Evolutionary conservation across 2,113 vertebrate genomes (phyloP).

Genomic region (Poeciliopsis prolifica): DNA sequence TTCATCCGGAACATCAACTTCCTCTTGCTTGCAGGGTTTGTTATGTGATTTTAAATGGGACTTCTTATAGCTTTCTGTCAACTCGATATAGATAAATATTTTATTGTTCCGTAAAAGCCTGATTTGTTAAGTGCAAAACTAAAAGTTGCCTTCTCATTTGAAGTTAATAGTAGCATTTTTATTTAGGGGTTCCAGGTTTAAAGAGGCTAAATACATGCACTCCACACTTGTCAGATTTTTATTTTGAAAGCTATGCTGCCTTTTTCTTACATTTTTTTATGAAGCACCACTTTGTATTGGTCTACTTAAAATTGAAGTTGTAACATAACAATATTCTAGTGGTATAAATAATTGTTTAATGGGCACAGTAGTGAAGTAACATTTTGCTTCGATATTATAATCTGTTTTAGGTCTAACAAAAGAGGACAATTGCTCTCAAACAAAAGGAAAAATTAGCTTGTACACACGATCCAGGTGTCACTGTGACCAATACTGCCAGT

Average conservation of each 20-base stretch:
- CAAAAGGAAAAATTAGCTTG: constrained; percentile 1
- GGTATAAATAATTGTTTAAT: no score
- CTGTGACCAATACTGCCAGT: constrained; percentile 14
- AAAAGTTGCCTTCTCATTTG: no score
- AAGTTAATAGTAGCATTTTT: not conserved
- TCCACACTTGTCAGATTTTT: not conserved
- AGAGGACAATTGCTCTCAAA: not conserved
- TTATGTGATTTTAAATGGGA: no score
- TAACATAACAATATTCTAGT: no score
- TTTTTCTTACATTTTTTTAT: not conserved
- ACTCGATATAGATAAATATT: not conserved
- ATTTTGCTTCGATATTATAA: constrained; percentile 25
- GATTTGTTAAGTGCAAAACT: no score
- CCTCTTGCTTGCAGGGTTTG: no score
- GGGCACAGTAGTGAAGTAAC: no score
- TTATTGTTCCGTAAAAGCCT: no score
- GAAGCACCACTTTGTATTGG: no score
- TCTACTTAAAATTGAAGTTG: no score
- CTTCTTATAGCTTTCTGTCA: not conserved
- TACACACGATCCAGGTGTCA: constrained; percentile 17
- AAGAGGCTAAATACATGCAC: not conserved
- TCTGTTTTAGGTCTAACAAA: not conserved
- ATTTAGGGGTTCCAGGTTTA: not conserved
- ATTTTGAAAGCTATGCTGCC: not conserved
- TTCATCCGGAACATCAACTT: no score